Evolutionary conservation across 1,140 invertebrate genomes (phyloP), one percentile per base, ranked within the genome.

Genomic region (Mamestra configurata): DNA sequence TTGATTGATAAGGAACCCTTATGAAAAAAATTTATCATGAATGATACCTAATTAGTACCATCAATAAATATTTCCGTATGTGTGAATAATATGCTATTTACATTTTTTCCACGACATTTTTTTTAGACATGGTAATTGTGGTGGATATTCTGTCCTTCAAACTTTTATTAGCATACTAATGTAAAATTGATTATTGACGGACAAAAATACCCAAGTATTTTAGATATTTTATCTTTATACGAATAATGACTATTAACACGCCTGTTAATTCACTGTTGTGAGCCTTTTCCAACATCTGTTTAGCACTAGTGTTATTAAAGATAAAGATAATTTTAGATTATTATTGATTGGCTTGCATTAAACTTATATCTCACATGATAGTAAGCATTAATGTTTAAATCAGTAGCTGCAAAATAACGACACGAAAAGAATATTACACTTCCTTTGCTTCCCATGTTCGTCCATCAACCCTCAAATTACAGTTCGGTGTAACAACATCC

Each of bases 401-500:
- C n/a, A n/a, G n/a, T n/a, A n/a, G n/a, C n/a, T n/a, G n/a, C n/a
- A n/a, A n/a, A n/a, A n/a, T n/a, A n/a, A n/a, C n/a, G n/a, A n/a
- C n/a, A n/a, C n/a, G n/a, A n/a, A n/a, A n/a, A n/a, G n/a, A n/a
- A n/a, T n/a, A n/a, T n/a, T n/a, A n/a, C n/a, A n/a, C n/a, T n/a
- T n/a, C n/a, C n/a, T n/a, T 11, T 3, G 51, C 20, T 8, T 55
- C 15, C 4, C 53, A 55, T 55, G 22, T 22, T 7, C 13, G 5
- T 10, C 2, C 10, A 6, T 22, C 10, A 22, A 55, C 5, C 22
- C 4, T n/a, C 11, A 49, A 22, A 49, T 84, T 84, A 88, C 88
- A 46, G 46, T 10, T 49, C 85, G 59, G 88, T 93, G 86, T 88
- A 75, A 88, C 37, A 79, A 46, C 27, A n/a, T 22, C 64, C 76